Percentiles rank a stretch among this genome's conserved stretches.
Evolutionary conservation across 2,888 invertebrate species (phyloP).

Genomic region (Tryphoninae sp.): DNA sequence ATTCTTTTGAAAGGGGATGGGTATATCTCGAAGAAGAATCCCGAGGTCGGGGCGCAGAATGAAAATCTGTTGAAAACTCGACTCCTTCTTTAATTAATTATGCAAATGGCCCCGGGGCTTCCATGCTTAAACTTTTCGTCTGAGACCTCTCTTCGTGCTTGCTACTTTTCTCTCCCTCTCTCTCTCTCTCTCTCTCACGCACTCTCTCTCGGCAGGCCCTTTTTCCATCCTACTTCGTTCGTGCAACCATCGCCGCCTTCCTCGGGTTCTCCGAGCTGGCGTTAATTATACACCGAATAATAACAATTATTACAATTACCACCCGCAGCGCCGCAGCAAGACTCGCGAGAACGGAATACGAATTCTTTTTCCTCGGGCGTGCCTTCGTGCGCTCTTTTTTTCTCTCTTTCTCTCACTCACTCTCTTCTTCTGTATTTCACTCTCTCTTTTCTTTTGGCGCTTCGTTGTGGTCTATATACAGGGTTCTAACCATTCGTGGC

Average conservation of each 20-base stretch:
- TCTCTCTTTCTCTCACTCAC: constrained; percentile 7
- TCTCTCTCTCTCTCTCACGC: constrained; percentile 28
- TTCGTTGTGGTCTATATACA: neutral
- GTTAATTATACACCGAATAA: constrained; percentile 79
- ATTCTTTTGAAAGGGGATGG: constrained; percentile 15
- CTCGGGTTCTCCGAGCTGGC: constrained; percentile 69
- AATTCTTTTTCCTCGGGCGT: constrained; percentile 61
- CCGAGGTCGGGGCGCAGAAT: constrained; percentile 67
- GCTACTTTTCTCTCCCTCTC: constrained; percentile 61
- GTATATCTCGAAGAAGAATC: constrained; percentile 59
- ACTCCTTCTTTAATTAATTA: constrained; percentile 79
- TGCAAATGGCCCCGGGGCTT: constrained; percentile 78
- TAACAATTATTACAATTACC: constrained; percentile 79
- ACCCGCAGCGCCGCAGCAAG: constrained; percentile 67
- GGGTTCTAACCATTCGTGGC: constrained; percentile 23
- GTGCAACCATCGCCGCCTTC: constrained; percentile 48
- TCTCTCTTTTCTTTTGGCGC: constrained; percentile 17
- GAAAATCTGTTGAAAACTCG: constrained; percentile 78
- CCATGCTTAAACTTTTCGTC: constrained; percentile 78
- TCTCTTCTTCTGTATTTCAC: constrained; percentile 15
- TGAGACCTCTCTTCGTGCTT: constrained; percentile 68
- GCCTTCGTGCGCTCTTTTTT: constrained; percentile 6
- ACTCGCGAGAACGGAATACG: constrained; percentile 67
- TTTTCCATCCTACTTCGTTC: constrained; percentile 28
- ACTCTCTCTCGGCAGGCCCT: constrained; percentile 44